Conservation (phyloP, 1,140 invertebrate species). For the Ylistrum balloti region DNA sequence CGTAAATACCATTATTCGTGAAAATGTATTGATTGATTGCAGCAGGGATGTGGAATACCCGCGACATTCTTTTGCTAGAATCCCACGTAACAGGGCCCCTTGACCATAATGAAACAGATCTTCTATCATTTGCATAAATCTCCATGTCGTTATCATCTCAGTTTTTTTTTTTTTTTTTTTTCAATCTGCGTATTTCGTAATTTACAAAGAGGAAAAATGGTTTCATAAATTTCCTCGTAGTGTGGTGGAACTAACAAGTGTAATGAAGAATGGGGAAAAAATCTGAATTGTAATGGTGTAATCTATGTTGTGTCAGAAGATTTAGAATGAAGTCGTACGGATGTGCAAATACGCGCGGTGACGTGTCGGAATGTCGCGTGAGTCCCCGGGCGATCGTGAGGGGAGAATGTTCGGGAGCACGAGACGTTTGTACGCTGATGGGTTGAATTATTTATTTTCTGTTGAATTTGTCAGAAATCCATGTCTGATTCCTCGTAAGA, state of each 20-base stretch:
- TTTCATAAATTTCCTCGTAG: neutral
- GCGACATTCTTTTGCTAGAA: neutral
- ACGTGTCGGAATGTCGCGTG: constrained; percentile 1
- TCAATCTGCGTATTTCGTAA: constrained; percentile 16
- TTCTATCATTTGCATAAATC: neutral
- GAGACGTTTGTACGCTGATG: neutral
- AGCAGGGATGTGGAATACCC: neutral
- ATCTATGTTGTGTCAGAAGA: neutral
- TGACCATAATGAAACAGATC: neutral
- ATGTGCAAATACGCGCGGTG: neutral
- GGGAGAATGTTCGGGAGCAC: neutral
- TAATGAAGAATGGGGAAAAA: neutral
- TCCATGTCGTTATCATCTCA: neutral
- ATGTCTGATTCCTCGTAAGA: neutral
- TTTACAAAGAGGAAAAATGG: neutral
- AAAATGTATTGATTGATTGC: neutral
- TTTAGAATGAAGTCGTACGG: neutral
- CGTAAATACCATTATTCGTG: too few relatives aligned
- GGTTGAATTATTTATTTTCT: constrained; percentile 6
- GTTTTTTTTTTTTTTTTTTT: too few relatives aligned
- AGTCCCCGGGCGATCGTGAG: neutral
- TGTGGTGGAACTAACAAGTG: constrained; percentile 25
- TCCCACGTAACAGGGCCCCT: neutral
- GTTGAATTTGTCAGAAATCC: constrained; percentile 27
- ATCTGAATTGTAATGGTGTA: too few relatives aligned